Evolutionary conservation across 2,113 vertebrate genomes (phyloP), one percentile per base, ranked within the genome.

Genomic region (Pelobates fuscus): DNA sequence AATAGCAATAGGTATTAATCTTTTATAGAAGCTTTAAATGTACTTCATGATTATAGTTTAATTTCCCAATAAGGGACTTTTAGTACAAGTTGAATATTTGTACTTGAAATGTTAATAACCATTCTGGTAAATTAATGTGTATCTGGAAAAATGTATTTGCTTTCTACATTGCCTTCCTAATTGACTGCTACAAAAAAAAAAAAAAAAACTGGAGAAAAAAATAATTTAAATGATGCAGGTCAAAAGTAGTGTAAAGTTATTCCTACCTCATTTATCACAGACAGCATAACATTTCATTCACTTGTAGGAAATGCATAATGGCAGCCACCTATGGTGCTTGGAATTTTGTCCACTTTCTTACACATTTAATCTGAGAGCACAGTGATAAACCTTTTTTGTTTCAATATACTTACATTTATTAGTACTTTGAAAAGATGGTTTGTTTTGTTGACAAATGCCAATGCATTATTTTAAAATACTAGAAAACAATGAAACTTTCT

Each of bases 221-320:
- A 58, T 29, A 8, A 66, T 57, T 64, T 54, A 27, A 57, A 41
- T 37, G 23, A 21, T 44, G 8, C 21, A 64, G 46, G 61, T 65
- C 26, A 20, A 64, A 73, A 55, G 61, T 17, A 63, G 24, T 60
- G 57, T 46, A 71, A 46, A 73, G 20, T 54, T 72, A 72, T 72
- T 72, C 25, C 32, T 63, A 55, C 46, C 70, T 73, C 60, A 64
- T 73, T 73, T 73, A 25, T 73, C 60, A 73, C 15, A 52, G 43
- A 62, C n/a, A 63, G 59, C 26, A 73, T 41, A 57, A 65, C 61
- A 73, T 57, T 65, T 43, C 46, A 65, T 73, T 25, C 30, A 26
- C 17, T 37, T 65, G 10, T 25, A 57, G 32, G 46, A 73, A 64
- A 57, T 65, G 44, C 55, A 55, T 73, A 55, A 62, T 65, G 29